These are phyloP conservation scores for Tillus elongatus DNA, from an alignment of 2,888 invertebrate species.

Conservation along the genomic window DNA sequence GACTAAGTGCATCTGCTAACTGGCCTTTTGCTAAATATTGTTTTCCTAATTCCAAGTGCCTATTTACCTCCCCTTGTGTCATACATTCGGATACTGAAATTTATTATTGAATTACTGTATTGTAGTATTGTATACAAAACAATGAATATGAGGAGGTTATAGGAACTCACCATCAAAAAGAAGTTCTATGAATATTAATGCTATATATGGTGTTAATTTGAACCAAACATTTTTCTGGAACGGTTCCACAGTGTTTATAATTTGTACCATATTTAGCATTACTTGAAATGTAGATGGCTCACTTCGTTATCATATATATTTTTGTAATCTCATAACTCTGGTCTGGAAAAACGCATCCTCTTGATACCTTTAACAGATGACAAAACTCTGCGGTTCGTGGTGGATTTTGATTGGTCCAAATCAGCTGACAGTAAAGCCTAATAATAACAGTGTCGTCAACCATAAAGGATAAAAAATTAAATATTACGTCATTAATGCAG, in stretches of 20 bases:
- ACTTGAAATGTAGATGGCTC: no score
- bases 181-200: conserved; percentile 58
- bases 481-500: no score
- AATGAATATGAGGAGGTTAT: conserved; percentile 1
- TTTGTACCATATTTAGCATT: conserved; percentile 32
- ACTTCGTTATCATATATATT: no score
- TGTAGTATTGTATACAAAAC: conserved; percentile 16
- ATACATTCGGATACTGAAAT: conserved; percentile 60
- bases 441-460: no score
- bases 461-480: no score
- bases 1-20: conserved; percentile 89
- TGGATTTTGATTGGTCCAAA: conserved; percentile 45
- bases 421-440: conserved; percentile 13
- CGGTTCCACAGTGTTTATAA: conserved; percentile 48
- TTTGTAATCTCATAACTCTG: no score
- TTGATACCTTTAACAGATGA: conserved; percentile 23
- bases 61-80: conserved; percentile 72
- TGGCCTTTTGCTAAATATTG: conserved; percentile 88
- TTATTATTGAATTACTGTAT: no score
- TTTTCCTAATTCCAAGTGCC: conserved; percentile 89
- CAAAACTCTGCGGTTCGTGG: conserved; percentile 38
- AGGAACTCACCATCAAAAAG: conserved; percentile 57
- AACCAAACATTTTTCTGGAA: conserved; percentile 45
- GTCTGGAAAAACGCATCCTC: conserved; percentile 16
- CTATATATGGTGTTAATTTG: conserved; percentile 57